phyloP scores from a whole-genome alignment of 2,888 invertebrate genomes.

The Tiliacea citrago region DNA sequence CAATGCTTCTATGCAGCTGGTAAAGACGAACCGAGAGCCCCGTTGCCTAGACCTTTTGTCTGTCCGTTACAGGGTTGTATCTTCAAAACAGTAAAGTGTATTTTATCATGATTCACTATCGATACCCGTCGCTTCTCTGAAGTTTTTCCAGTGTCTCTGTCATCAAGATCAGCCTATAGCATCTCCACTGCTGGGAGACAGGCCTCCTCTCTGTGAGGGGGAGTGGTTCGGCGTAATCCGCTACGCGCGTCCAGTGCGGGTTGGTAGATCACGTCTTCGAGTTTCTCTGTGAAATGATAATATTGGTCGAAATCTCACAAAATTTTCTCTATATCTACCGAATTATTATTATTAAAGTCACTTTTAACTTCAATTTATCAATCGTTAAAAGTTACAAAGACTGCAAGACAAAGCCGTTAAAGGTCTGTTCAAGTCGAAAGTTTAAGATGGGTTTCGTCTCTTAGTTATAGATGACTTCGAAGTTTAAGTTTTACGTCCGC shows the following conservation, averaged over 20 bases:
- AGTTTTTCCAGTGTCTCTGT: background rate
- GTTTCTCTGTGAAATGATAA: background rate
- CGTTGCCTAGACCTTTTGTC: background rate
- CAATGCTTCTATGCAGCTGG: no score
- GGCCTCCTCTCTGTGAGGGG: no score
- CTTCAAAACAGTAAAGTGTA: no score
- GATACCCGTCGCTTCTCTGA: background rate
- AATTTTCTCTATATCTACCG: background rate
- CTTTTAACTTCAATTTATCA: constrained; percentile 13
- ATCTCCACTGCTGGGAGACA: background rate
- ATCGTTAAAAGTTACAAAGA: constrained; percentile 16
- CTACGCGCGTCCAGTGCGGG: background rate
- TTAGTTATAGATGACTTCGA: background rate
- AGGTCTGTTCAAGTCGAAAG: constrained; percentile 25
- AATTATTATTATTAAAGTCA: background rate
- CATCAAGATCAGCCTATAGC: background rate
- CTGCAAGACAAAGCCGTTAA: constrained; percentile 25
- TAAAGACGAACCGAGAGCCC: no score
- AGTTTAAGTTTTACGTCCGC: constrained; percentile 22
- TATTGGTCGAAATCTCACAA: background rate
- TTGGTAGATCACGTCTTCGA: background rate
- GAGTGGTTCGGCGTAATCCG: background rate
- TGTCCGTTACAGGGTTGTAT: background rate
- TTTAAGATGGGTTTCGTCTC: constrained; percentile 30
- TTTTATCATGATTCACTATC: background rate